A percentile compares a stretch with the other conserved stretches of the same genome.
Conservation (phyloP, 2,888 invertebrate genomes). For the Ceriagrion tenellum region DNA sequence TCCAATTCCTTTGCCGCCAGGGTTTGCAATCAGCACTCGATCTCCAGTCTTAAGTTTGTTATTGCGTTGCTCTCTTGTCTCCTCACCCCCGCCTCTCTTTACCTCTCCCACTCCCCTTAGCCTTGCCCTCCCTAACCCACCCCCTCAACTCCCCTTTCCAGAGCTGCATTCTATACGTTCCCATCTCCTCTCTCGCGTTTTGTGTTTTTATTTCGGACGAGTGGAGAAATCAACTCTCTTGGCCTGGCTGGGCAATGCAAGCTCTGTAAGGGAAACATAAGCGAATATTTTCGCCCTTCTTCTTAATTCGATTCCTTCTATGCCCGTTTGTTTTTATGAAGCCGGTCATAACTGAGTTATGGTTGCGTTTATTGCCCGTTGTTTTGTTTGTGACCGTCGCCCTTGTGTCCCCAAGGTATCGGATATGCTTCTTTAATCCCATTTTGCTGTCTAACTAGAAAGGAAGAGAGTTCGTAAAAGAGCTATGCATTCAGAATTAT, state of each 20-base stretch:
- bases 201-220: background rate
- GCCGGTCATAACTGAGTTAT: background rate
- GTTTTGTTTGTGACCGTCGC: background rate
- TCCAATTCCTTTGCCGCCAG: slow-evolving; percentile 64
- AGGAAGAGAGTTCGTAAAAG: background rate
- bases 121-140: background rate
- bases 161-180: background rate
- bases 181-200: background rate
- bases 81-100: background rate
- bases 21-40: slow-evolving; percentile 66
- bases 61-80: slow-evolving; percentile 49
- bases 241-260: background rate
- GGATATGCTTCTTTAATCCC: background rate
- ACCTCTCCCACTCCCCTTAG: background rate
- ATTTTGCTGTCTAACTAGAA: background rate
- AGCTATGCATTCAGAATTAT: background rate
- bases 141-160: background rate
- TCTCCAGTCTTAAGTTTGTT: slow-evolving; percentile 65
- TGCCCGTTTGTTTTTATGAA: background rate
- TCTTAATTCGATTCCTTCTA: background rate
- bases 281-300: background rate
- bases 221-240: background rate
- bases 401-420: background rate
- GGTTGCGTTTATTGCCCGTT: background rate
- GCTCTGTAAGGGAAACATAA: background rate